Evolutionary conservation across 2,797 vertebrate species (phyloP).

Genomic region (Lagorchestes hirsutus): DNA sequence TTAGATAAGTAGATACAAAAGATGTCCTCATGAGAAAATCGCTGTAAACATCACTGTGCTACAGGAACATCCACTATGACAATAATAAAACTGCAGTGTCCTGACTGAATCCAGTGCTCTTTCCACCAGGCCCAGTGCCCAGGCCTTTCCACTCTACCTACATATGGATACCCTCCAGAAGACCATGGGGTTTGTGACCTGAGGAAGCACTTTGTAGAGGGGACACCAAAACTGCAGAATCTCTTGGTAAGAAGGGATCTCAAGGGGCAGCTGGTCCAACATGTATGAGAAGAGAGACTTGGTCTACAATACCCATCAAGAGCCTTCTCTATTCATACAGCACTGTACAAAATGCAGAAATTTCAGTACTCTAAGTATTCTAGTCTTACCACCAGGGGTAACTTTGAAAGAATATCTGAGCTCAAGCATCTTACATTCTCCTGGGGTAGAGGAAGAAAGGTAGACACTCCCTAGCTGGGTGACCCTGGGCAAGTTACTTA

Average conservation of each 20-base stretch:
- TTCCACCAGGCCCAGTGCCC: no score
- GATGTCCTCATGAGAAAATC: neutral
- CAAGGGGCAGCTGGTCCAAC: neutral
- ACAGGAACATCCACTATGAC: neutral
- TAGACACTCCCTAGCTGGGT: neutral
- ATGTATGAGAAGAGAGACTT: neutral
- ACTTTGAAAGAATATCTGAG: neutral
- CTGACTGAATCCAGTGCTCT: neutral
- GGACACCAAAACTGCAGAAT: neutral
- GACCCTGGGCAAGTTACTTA: neutral
- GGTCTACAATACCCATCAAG: neutral
- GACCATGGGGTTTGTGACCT: neutral
- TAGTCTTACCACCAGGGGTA: neutral
- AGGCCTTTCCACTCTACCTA: neutral
- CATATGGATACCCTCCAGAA: neutral
- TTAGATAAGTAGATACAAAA: neutral
- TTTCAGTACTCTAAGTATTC: neutral
- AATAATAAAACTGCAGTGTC: neutral
- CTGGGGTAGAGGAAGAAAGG: neutral
- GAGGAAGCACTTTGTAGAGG: neutral
- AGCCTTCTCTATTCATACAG: neutral
- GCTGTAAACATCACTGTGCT: neutral
- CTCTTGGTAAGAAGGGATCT: neutral
- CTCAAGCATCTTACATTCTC: neutral
- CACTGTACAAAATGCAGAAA: neutral